Percentiles rank a stretch among this genome's conserved stretches.
Evolutionary conservation across 2,797 vertebrate genomes (phyloP).

Genomic region (Gymnoscopelus braueri): DNA sequence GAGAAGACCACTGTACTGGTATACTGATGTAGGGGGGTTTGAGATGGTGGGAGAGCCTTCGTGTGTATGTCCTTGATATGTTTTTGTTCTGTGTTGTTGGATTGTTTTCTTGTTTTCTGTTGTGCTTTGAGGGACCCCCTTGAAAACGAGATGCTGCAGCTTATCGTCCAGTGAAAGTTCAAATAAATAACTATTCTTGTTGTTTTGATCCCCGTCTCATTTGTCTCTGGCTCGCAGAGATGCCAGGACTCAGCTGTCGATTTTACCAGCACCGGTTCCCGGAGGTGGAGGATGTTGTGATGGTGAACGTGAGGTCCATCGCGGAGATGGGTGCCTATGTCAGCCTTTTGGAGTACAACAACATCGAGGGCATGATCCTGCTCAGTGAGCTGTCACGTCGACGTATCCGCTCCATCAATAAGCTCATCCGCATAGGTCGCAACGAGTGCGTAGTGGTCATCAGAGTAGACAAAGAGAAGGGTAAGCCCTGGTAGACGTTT

Average conservation of each 20-base stretch:
- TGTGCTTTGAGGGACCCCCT: too few species aligned
- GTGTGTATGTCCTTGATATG: too few species aligned
- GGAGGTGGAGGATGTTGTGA: slow-evolving; percentile 98
- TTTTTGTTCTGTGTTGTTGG: too few species aligned
- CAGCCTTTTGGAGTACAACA: slow-evolving; percentile 98
- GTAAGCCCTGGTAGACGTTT: slow-evolving; percentile 67
- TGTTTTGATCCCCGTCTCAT: neutral
- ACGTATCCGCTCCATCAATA: slow-evolving; percentile 98
- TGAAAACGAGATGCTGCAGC: too few species aligned
- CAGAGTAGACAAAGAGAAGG: slow-evolving; percentile 99
- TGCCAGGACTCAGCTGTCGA: slow-evolving; percentile 97
- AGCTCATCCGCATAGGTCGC: slow-evolving; percentile 98
- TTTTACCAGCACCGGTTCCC: slow-evolving; percentile 99
- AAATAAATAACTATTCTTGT: too few species aligned
- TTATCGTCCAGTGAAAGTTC: too few species aligned
- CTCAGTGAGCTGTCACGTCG: slow-evolving; percentile 96
- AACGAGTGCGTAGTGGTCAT: slow-evolving; percentile 99
- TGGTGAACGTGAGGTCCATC: slow-evolving; percentile 98
- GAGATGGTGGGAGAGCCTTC: too few species aligned
- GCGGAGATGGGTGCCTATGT: slow-evolving; percentile 99
- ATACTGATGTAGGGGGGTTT: too few species aligned
- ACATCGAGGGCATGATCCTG: slow-evolving; percentile 99
- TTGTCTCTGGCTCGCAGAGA: slow-evolving; percentile 65
- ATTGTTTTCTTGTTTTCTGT: too few species aligned
- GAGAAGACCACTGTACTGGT: too few species aligned